Base-by-base conservation (phyloP, 2,113 vertebrate genomes). In the Alouatta palliata region DNA sequence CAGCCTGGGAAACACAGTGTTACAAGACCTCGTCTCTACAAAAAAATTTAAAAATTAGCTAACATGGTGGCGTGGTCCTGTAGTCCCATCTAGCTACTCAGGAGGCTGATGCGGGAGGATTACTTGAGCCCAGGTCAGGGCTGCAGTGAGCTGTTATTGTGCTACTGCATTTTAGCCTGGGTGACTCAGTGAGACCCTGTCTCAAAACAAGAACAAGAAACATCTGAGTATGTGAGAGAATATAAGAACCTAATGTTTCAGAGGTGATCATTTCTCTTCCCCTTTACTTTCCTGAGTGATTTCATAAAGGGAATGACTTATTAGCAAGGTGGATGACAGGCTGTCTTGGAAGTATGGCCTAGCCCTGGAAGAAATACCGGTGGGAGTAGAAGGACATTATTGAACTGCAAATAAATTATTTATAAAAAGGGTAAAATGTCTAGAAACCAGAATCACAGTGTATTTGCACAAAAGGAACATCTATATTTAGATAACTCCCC, bases 351-450 rank as follows among this genome's bases (percentile, higher is more conserved):
- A 68, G 25, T 21, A 0, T 14, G 32, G 40, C 71, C 45, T 76
- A 68, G 43, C 25, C 19, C 66, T 40, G 23, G 35, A 9, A 54
- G 47, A 27, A 5, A 32, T 25, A 5, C 27, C 30, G 3, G 20
- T 5, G 11, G 8, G 17, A 6, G 35, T 8, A 7, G 32, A 0
- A 49, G 23, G 16, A 20, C 5, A 0, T 21, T 54, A 7, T 3
- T n/a, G 54, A 47, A n/a, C n/a, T n/a, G 2, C 27, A 27, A 73
- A 84, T 49, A 82, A 77, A 23, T 16, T 9, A 23, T 90, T 61
- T 49, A 17, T 75, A 73, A 54, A n/a, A 52, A 80, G 73, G 90
- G 23, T 70, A 13, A 94, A 70, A 87, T 75, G n/a, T 83, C 89
- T 94, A 16, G 58, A 54, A 84, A 71, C 27, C n/a, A 54, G 47